A percentile compares a stretch with the other conserved stretches of the same genome.
Evolutionary conservation across 2,888 invertebrate genomes (phyloP).

Genomic region (Noctua comes): DNA sequence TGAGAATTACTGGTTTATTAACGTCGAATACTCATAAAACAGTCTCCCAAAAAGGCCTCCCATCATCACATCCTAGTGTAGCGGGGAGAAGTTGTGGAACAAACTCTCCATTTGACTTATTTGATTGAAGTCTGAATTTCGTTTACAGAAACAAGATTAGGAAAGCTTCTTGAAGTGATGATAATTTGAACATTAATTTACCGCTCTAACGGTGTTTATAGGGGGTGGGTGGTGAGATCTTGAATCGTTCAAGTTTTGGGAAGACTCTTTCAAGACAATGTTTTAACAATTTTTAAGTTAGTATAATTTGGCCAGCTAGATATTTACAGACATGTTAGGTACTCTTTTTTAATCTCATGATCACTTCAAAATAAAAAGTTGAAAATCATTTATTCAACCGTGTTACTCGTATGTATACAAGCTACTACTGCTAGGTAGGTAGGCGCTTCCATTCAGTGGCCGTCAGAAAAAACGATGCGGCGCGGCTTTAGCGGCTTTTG

Average conservation of each 20-base stretch:
- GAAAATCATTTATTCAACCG: conserved; percentile 3
- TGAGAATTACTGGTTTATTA: not conserved
- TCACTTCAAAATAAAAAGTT: not conserved
- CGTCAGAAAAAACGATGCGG: conserved; percentile 23
- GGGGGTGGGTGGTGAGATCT: not conserved
- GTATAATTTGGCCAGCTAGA: not conserved
- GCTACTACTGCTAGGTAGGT: not conserved
- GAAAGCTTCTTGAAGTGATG: not conserved
- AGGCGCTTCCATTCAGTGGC: conserved; percentile 25
- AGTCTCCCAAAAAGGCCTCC: not conserved
- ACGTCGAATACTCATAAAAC: too few relatives aligned
- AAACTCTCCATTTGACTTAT: not conserved
- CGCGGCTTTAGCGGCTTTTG: conserved; percentile 26
- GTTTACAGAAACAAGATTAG: not conserved
- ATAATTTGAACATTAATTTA: not conserved
- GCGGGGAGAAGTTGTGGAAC: not conserved
- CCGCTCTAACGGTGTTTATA: not conserved
- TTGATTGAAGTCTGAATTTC: not conserved
- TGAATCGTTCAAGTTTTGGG: not conserved
- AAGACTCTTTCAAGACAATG: not conserved
- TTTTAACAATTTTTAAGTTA: not conserved
- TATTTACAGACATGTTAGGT: not conserved
- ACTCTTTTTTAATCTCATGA: not conserved
- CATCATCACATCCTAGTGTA: not conserved
- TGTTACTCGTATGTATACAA: not conserved